Evolutionary conservation across 2,888 invertebrate genomes (phyloP).

Genomic region (Meliscaeva auricollis): DNA sequence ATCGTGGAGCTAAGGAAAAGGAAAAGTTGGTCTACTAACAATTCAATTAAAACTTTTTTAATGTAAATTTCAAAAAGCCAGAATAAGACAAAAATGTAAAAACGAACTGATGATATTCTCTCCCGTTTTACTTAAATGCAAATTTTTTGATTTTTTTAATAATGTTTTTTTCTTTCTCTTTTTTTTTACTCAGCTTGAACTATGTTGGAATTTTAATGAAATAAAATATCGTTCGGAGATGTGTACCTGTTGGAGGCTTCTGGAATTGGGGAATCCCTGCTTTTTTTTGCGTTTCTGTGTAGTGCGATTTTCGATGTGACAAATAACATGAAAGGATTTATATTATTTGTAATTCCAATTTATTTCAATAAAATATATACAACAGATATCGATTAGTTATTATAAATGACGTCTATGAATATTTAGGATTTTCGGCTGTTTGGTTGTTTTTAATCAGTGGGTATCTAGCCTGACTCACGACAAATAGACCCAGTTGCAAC

Average conservation of each 20-base stretch:
- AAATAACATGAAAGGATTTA: conserved; percentile 26
- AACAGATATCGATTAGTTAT: too few relatives aligned
- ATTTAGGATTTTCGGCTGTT: too few relatives aligned
- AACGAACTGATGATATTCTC: conserved; percentile 29
- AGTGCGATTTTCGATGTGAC: conserved; percentile 40
- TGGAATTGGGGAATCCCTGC: conserved; percentile 1
- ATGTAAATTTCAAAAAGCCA: conserved; percentile 54
- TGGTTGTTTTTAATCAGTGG: too few relatives aligned
- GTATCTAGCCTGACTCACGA: too few relatives aligned
- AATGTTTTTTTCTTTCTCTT: conserved; percentile 19
- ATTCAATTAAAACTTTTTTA: conserved; percentile 70
- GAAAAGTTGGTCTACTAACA: too few relatives aligned
- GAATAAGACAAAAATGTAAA: conserved; percentile 50
- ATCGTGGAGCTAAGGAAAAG: too few relatives aligned
- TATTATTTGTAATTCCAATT: not conserved
- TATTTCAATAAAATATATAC: too few relatives aligned
- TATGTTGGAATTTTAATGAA: conserved; percentile 61
- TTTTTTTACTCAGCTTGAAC: conserved; percentile 28
- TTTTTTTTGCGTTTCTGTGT: conserved; percentile 18
- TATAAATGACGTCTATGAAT: too few relatives aligned
- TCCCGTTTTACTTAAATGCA: conserved; percentile 51
- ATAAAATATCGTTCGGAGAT: conserved; percentile 34
- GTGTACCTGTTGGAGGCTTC: conserved; percentile 49
- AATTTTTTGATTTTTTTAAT: conserved; percentile 59
- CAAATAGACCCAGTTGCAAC: too few relatives aligned